phyloP scores from a whole-genome alignment of 2,888 invertebrate genomes.

The Cryptocephalus moraei region DNA sequence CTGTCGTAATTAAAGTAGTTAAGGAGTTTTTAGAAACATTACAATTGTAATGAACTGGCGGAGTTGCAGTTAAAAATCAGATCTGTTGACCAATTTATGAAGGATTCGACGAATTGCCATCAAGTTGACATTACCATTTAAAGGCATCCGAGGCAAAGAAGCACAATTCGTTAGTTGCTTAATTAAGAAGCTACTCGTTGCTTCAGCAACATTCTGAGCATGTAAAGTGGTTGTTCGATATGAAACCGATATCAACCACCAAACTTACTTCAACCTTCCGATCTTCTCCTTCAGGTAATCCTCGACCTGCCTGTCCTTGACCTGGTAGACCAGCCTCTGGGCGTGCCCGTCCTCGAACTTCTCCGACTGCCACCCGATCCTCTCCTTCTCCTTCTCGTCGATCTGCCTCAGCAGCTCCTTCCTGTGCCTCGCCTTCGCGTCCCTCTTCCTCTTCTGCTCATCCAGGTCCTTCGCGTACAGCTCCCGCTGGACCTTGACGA shows the following conservation, averaged over 20 bases:
- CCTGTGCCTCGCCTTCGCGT: conserved; percentile 45
- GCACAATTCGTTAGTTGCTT: no score
- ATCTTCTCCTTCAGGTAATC: conserved; percentile 47
- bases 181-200: no score
- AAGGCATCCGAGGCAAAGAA: no score
- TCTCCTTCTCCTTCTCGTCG: conserved; percentile 56
- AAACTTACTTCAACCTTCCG: conserved; percentile 42
- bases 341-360: conserved; percentile 58
- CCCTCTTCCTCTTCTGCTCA: conserved; percentile 33
- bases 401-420: conserved; percentile 58
- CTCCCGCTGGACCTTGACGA: conserved; percentile 42
- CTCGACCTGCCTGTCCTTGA: conserved; percentile 43
- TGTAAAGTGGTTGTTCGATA: no score
- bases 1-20: no score
- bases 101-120: no score
- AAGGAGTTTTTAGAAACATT: no score
- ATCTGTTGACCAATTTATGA: no score
- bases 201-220: no score
- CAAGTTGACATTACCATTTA: no score
- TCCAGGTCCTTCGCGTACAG: conserved; percentile 31
- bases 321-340: conserved; percentile 49
- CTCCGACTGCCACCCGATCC: conserved; percentile 50
- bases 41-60: no score
- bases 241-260: neutral
- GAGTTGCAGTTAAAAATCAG: no score